Evolutionary conservation across 2,888 invertebrate genomes (phyloP), one percentile per base, ranked within the genome.

Genomic region (Rhingia rostrata): DNA sequence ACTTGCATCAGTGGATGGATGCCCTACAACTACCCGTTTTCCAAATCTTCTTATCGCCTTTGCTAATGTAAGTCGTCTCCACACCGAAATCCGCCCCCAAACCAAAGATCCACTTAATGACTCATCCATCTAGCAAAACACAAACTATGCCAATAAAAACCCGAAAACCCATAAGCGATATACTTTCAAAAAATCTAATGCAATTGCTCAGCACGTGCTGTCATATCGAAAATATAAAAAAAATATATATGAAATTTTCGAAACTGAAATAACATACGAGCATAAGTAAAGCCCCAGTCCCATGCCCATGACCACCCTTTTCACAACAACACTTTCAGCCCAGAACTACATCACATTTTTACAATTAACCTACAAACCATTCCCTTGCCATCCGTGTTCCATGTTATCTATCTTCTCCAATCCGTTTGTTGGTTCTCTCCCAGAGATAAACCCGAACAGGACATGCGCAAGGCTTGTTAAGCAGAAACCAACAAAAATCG

Each of bases 361-460:
- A 22, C 54, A 67, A 78, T 78, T 67, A 78, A 78, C 72, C 78
- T 53, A 83, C 73, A 83, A 83, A 83, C 73, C 79, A 78, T 83
- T 73, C 67, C 72, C 78, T 73, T 73, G 56, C 67, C 72, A 78
- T 83, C 78, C 58, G 69, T 60, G 33, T 79, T 83, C 64, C 53
- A 60, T 78, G 79, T 79, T 79, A 83, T 83, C 83, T 79, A 73
- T 83, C 79, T 74, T 69, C 56, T 39, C 35, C 66, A 47, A 70
- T 61, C 69, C 64, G 22, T 70, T 61, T 45, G 69, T 56, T 4
- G 32, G 32, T 37, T 22, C 77, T 83, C 83, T 83, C 83, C 82
- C 79, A 79, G 79, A 79, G 83, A 83, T 83, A 74, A 73, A 22
- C 41, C 6, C 60, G 33, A 56, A 45, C 54, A 83, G 73, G 73